phyloP scores from a whole-genome alignment of 92 coral and sea anemone species.

The Bergia sp. region DNA sequence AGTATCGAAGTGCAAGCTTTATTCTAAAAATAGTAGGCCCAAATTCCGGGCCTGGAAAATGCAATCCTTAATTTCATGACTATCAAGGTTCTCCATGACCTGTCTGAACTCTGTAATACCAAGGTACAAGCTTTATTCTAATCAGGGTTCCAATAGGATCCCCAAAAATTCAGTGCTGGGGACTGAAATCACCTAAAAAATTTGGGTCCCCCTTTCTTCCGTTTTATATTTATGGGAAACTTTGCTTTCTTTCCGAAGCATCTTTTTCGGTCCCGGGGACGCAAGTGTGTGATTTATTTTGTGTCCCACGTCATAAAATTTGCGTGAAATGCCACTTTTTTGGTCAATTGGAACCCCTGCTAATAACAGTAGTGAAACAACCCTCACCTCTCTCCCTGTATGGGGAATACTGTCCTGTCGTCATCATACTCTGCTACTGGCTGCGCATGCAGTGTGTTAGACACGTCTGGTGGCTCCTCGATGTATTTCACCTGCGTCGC shows the following conservation, averaged over 20 bases:
- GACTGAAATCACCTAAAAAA: no score
- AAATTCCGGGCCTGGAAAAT: no score
- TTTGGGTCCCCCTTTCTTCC: no score
- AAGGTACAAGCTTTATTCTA: not conserved
- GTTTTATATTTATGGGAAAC: no score
- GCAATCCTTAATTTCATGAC: not conserved
- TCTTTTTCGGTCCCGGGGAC: no score
- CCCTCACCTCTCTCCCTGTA: conserved; percentile 81
- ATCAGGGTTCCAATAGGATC: no score
- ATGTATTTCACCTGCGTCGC: conserved; percentile 69
- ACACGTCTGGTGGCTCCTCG: conserved; percentile 57
- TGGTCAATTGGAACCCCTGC: no score
- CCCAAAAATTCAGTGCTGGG: no score
- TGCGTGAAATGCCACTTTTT: no score
- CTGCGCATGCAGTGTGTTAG: conserved; percentile 57
- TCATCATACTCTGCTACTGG: conserved; percentile 69
- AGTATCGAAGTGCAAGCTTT: not conserved
- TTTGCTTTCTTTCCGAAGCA: no score
- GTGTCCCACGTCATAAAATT: no score
- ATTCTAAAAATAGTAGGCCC: not conserved
- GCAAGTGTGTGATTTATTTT: no score
- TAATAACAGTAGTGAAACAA: not conserved
- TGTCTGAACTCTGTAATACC: not conserved
- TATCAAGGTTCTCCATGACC: not conserved
- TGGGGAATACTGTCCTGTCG: conserved; percentile 61